Conservation (phyloP, 2,113 vertebrate genomes). For the Cryptomyrus ogoouensis region DNA sequence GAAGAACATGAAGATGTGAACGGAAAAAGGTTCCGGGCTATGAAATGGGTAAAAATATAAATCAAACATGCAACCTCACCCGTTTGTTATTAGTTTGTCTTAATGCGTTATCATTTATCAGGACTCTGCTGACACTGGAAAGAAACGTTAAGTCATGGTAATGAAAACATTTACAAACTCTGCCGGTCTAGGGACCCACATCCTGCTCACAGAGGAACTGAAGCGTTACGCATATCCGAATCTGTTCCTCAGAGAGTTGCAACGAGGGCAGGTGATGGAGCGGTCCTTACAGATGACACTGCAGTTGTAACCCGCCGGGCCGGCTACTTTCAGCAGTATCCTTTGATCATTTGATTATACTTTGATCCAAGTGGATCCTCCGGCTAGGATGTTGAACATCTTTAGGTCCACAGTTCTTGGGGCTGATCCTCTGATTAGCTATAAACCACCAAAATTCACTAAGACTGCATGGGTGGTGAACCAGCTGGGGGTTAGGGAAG, state of each 20-base stretch:
- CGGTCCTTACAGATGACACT: background rate
- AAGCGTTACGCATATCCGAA: background rate
- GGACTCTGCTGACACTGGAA: background rate
- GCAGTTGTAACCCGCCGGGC: background rate
- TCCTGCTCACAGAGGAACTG: background rate
- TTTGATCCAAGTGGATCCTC: background rate
- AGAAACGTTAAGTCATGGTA: background rate
- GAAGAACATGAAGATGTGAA: background rate
- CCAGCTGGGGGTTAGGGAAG: background rate
- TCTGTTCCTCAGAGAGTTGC: background rate
- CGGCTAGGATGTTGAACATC: background rate
- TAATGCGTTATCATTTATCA: background rate
- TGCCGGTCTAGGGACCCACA: background rate
- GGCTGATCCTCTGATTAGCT: background rate
- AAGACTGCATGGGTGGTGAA: background rate
- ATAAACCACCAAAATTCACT: background rate
- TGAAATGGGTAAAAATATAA: background rate
- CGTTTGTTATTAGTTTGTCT: background rate
- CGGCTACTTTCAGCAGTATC: background rate
- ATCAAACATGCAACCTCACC: background rate
- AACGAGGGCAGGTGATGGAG: background rate
- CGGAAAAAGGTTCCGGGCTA: background rate
- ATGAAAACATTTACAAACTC: background rate
- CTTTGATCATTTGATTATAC: too few relatives aligned
- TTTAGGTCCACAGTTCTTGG: background rate